Evolutionary conservation across 2,113 vertebrate genomes (phyloP).

Genomic region (Nesospiza acunhae): DNA sequence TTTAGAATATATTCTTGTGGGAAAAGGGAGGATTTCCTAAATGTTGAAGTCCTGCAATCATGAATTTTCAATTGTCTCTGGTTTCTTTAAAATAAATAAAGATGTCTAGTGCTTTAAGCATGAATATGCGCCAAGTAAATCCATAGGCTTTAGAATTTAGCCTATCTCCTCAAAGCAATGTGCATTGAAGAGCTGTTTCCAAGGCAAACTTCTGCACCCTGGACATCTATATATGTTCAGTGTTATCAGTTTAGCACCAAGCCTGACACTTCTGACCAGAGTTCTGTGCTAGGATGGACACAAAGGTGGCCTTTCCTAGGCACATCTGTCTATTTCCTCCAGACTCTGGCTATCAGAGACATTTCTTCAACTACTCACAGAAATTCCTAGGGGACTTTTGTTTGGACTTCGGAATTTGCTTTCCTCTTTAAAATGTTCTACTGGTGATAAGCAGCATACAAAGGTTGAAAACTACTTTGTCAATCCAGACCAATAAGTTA

Average conservation of each 20-base stretch:
- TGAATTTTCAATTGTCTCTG: not conserved
- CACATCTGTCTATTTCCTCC: not conserved
- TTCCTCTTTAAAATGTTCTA: not conserved
- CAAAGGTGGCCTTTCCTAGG: not conserved
- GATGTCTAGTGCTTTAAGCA: not conserved
- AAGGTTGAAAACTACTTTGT: not conserved
- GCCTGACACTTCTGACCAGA: not conserved
- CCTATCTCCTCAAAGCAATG: not conserved
- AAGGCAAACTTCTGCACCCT: not conserved
- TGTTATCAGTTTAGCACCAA: not conserved
- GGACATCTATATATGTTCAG: not conserved
- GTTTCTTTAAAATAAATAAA: not conserved
- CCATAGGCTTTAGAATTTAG: not conserved
- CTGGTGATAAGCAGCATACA: not conserved
- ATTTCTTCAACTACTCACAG: not conserved
- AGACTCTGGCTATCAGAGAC: not conserved
- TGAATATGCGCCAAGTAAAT: not conserved
- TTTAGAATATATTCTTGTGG: not conserved
- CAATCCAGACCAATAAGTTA: not conserved
- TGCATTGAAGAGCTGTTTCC: not conserved
- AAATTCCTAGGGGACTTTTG: not conserved
- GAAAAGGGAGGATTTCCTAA: not conserved
- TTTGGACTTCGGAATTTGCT: not conserved
- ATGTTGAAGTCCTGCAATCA: not conserved
- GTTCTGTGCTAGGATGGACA: not conserved